Conservation (phyloP, 2,797 vertebrate species). For the Remorina albescens region DNA sequence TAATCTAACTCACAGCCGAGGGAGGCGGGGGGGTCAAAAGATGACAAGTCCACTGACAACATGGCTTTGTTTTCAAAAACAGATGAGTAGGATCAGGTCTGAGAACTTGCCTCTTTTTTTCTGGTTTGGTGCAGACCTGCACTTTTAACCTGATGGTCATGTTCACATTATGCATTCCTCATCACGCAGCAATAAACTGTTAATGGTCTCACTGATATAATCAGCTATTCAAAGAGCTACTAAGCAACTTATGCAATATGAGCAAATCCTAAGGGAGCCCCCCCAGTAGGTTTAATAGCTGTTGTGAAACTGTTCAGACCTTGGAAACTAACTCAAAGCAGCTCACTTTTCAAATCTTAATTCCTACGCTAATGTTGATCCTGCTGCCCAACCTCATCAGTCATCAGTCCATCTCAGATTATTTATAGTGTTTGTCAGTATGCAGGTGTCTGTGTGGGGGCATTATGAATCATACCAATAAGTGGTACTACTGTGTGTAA, state of each 20-base stretch:
- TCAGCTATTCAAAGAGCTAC: slow-evolving; percentile 47
- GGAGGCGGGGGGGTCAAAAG: background rate
- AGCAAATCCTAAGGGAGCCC: slow-evolving; percentile 29
- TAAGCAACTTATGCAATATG: slow-evolving; percentile 58
- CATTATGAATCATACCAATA: slow-evolving; percentile 46
- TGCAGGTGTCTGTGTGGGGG: slow-evolving; percentile 9
- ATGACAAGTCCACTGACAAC: background rate
- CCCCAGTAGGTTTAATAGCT: slow-evolving; percentile 11
- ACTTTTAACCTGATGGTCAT: background rate
- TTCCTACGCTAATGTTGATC: slow-evolving; percentile 24
- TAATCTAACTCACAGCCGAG: background rate
- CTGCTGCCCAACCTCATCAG: background rate
- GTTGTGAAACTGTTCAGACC: slow-evolving; percentile 59
- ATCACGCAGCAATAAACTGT: background rate
- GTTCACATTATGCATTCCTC: background rate
- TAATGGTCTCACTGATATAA: slow-evolving; percentile 43
- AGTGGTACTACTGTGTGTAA: slow-evolving; percentile 26
- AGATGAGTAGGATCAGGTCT: background rate
- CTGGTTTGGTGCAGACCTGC: background rate
- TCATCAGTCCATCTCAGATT: slow-evolving; percentile 17
- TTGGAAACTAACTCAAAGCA: slow-evolving; percentile 17
- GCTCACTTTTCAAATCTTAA: slow-evolving; percentile 17
- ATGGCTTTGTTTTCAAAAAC: background rate
- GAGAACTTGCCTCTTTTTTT: background rate
- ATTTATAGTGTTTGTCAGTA: slow-evolving; percentile 7